These are phyloP conservation scores for Mesitornis unicolor DNA, from an alignment of 2,113 vertebrate species.

Conservation along the genomic window DNA sequence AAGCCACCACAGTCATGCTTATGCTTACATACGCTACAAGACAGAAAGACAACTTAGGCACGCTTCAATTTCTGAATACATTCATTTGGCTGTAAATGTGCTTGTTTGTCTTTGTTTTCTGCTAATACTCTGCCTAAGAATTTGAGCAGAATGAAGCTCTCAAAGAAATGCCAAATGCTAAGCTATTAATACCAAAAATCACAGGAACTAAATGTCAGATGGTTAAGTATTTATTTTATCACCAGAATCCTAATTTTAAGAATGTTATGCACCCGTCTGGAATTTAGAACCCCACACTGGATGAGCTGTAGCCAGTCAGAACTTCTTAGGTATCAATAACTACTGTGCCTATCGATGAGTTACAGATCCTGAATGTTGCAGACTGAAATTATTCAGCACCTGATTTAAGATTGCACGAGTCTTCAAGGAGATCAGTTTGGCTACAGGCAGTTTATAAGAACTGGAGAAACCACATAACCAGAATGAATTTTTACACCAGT, in stretches of 20 bases:
- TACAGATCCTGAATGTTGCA: background rate
- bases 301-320: background rate
- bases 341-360: background rate
- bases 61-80: background rate
- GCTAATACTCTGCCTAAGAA: background rate
- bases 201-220: slow-evolving; percentile 13
- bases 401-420: background rate
- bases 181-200: slow-evolving; percentile 36
- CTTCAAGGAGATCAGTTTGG: background rate
- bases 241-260: slow-evolving; percentile 25
- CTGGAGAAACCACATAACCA: background rate
- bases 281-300: background rate
- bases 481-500: background rate
- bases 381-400: background rate
- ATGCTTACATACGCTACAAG: background rate
- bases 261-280: background rate
- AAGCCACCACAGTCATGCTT: background rate
- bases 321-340: background rate
- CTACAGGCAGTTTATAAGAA: background rate
- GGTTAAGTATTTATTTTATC: background rate
- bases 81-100: background rate
- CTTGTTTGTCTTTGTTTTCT: slow-evolving; percentile 32
- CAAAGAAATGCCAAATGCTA: slow-evolving; percentile 11
- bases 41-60: background rate
- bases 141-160: background rate